These are phyloP conservation scores for Halcyon malimbica DNA, from an alignment of 2,113 vertebrate species.

Conservation along the genomic window DNA sequence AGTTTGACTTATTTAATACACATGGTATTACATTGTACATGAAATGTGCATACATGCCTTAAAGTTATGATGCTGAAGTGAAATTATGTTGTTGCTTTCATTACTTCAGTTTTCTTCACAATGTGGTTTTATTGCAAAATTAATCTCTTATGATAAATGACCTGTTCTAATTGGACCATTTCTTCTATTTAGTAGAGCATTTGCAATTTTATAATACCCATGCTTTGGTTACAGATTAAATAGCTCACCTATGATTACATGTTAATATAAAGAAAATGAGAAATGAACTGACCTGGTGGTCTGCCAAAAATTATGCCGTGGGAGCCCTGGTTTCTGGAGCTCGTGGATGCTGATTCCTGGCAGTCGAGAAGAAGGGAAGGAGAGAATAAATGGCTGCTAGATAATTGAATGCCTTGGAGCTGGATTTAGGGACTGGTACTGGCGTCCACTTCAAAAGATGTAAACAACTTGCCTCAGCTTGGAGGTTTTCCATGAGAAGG, in stretches of 20 bases:
- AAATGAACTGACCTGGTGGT: not conserved
- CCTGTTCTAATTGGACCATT: not conserved
- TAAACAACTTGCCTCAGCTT: not conserved
- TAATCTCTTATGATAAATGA: not conserved
- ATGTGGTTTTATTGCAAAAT: not conserved
- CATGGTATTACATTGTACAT: not conserved
- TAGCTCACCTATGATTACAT: not conserved
- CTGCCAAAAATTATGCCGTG: not conserved
- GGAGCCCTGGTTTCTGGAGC: not conserved
- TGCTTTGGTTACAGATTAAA: not conserved
- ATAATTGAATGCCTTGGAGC: not conserved
- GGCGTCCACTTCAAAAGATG: not conserved
- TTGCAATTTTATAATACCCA: not conserved
- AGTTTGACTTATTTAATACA: not conserved
- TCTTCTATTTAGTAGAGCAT: not conserved
- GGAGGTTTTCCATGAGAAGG: not conserved
- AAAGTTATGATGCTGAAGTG: not conserved
- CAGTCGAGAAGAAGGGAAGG: not conserved
- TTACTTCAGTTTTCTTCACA: not conserved
- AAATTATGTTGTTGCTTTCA: not conserved
- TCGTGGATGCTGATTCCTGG: not conserved
- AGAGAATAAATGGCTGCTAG: not conserved
- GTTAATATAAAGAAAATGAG: not conserved
- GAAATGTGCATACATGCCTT: not conserved
- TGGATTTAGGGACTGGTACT: not conserved